These are phyloP conservation scores for Cepphus grylle DNA, from an alignment of 2,113 vertebrate genomes.

Conservation along the genomic window DNA sequence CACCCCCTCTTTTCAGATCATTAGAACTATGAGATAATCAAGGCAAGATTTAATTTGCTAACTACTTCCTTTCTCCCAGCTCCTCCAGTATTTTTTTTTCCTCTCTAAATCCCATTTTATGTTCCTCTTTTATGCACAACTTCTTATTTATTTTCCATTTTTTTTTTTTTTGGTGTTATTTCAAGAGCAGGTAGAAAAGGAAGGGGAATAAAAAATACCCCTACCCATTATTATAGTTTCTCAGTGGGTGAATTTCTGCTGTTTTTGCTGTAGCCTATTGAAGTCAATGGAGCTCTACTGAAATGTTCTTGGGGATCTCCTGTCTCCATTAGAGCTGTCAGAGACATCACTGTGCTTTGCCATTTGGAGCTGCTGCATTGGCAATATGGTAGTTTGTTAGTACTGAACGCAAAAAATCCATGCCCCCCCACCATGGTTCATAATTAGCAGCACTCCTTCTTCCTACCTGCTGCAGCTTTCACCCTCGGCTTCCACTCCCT, in stretches of 20 bases:
- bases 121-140: neutral
- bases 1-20: constrained; percentile 8
- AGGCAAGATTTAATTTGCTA: constrained; percentile 22
- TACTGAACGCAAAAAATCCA: neutral
- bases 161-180: neutral
- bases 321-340: neutral
- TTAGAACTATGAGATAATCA: constrained; percentile 44
- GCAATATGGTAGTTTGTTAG: neutral
- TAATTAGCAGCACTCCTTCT: neutral
- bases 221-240: neutral
- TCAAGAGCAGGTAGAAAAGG: neutral
- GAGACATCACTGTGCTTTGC: neutral
- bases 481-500: neutral
- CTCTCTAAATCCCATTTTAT: neutral
- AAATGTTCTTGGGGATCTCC: neutral
- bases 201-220: neutral
- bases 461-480: neutral
- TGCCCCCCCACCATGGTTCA: neutral
- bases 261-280: neutral
- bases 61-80: neutral
- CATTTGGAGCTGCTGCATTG: neutral
- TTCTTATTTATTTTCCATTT: neutral
- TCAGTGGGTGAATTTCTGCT: neutral
- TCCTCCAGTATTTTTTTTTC: neutral
- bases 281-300: neutral